Evolutionary conservation across 1,140 invertebrate species (phyloP).

Genomic region (Drosophila nigromelanica): DNA sequence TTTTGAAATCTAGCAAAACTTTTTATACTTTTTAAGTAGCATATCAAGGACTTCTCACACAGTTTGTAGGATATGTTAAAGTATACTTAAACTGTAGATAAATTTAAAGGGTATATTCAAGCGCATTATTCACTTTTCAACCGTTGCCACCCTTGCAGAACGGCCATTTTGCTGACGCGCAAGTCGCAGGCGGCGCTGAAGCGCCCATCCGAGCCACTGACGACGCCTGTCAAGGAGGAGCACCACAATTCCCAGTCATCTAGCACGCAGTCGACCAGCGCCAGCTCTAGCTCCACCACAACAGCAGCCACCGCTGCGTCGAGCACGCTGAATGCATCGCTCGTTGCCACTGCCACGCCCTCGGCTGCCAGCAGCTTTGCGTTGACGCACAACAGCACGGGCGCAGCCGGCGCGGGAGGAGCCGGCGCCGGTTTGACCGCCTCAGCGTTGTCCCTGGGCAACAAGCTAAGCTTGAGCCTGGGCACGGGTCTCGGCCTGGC

Average conservation of each 20-base stretch:
- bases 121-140: background rate
- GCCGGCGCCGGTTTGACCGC: constrained; percentile 45
- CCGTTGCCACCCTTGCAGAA: constrained; percentile 84
- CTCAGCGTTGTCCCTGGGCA: constrained; percentile 58
- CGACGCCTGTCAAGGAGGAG: constrained; percentile 84
- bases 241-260: constrained; percentile 73
- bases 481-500: constrained; percentile 20
- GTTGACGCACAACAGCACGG: constrained; percentile 59
- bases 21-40: too few relatives aligned
- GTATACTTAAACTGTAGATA: too few relatives aligned
- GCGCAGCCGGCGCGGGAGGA: constrained; percentile 19
- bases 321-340: constrained; percentile 48
- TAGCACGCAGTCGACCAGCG: constrained; percentile 84
- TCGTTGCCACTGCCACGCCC: constrained; percentile 38
- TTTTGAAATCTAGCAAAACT: too few relatives aligned
- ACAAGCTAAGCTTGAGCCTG: constrained; percentile 54
- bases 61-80: background rate
- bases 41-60: too few relatives aligned
- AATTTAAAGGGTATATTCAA: background rate
- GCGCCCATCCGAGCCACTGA: constrained; percentile 80
- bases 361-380: constrained; percentile 45
- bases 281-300: constrained; percentile 73
- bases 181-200: constrained; percentile 87
- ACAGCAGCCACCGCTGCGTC: constrained; percentile 81
- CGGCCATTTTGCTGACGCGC: constrained; percentile 92